Percentiles rank a stretch among this genome's conserved stretches.
Conservation (phyloP, 2,797 vertebrate species). For the Sebastes trivittatus region DNA sequence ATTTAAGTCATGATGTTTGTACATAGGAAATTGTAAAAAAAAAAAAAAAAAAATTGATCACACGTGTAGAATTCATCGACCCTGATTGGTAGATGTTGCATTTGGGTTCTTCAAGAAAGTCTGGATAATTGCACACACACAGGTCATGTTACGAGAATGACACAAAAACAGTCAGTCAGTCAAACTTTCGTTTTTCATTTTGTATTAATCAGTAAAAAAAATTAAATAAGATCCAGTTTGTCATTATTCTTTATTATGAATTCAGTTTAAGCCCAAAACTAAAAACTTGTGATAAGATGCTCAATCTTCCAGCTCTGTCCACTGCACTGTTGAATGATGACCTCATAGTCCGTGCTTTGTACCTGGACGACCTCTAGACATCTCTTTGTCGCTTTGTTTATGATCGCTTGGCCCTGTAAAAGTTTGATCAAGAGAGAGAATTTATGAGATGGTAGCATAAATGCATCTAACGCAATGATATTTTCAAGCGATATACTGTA, state of each 20-base stretch:
- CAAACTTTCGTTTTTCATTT: background rate
- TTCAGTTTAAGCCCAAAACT: background rate
- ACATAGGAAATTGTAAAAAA: too few relatives aligned
- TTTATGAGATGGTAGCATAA: background rate
- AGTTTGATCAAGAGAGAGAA: background rate
- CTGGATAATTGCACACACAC: background rate
- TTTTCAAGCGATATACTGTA: background rate
- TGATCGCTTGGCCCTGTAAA: constrained; percentile 56
- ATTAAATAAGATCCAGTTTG: background rate
- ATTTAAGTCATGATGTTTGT: too few relatives aligned
- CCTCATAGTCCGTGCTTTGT: constrained; percentile 1
- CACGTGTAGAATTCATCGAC: background rate
- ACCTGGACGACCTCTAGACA: constrained; percentile 59
- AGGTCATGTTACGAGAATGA: background rate
- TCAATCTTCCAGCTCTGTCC: constrained; percentile 61
- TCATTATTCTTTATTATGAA: background rate
- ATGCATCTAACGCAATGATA: background rate
- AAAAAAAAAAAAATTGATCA: background rate
- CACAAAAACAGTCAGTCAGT: background rate
- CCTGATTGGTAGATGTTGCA: background rate
- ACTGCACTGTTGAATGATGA: constrained; percentile 58
- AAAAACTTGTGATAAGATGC: constrained; percentile 41
- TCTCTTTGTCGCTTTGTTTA: constrained; percentile 57
- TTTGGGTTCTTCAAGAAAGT: background rate
- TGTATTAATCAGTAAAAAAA: background rate